Base-by-base conservation (phyloP, 1,140 invertebrate species). In the Drosophila tani region DNA sequence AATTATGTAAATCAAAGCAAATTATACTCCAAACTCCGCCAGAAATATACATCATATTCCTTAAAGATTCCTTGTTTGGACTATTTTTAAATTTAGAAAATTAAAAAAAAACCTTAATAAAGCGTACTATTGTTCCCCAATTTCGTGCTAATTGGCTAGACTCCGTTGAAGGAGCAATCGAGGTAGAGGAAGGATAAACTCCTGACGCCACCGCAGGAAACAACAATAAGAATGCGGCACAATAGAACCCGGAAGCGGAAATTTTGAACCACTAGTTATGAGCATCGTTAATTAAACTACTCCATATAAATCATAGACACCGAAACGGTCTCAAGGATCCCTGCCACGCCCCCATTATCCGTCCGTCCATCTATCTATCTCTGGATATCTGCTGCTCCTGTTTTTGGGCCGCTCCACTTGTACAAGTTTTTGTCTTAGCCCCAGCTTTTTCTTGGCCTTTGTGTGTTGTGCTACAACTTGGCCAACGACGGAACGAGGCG, bases 231-330 rank as follows among this genome's bases (percentile, higher is more conserved):
- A 41, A 58, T 41, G 51, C 51, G 11, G 5, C 38, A 53, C n/a
- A 19, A 38, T 38, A 21, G 19, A 69, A 35, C 43, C 29, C 41
- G 43, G 60, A 67, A 68, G 15, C 64, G 67, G 41, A 70, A 71
- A 73, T 67, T 73, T 73, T 73, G 21, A 59, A 60, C 38, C 55
- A 73, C 67, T 73, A 73, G 69, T 71, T 73, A 73, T 73, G 69
- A 73, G 69, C 68, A 73, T 73, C 69, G 53, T 73, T 73, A 73
- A 73, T 73, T 73, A 73, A 71, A 60, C 69, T 60, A 59, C 69
- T 59, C n/a, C 11, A 35, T 73, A 73, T 73, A 73, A 73, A 73
- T 73, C 68, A 73, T 73, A 43, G 45, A 19, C 46, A 11, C 14
- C 38, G 4, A 27, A 69, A 59, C 19, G 21, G 19, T 56, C 53